These are phyloP conservation scores for Clytia hemisphaerica DNA, from an alignment of 30 jellyfish, hydroid and myxozoan genomes.

Conservation along the genomic window DNA sequence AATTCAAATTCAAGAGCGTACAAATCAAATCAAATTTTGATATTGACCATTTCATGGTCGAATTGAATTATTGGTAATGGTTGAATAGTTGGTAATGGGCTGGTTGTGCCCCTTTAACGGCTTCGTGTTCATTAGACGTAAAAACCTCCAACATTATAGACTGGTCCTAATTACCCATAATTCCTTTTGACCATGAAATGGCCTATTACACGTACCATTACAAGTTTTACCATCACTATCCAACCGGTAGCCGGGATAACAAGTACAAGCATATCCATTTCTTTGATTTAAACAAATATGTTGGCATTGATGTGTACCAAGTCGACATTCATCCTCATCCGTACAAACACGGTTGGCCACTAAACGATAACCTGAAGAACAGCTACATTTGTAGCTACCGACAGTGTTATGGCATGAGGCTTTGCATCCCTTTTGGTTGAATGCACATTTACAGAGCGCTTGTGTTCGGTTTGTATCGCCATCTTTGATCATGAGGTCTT, in stretches of 20 bases:
- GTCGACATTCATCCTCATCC: not conserved
- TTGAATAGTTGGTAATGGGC: no score
- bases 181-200: no score
- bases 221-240: not conserved
- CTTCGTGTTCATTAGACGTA: no score
- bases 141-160: no score
- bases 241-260: conserved; percentile 9
- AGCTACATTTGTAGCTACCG: conserved; percentile 6
- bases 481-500: no score
- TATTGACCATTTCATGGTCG: no score
- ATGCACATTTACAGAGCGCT: not conserved
- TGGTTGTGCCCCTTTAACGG: no score
- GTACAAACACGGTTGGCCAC: not conserved
- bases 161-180: no score
- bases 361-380: not conserved
- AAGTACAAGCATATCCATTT: not conserved
- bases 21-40: no score
- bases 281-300: not conserved
- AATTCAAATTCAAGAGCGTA: no score
- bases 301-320: not conserved
- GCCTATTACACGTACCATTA: not conserved
- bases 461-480: not conserved
- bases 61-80: no score
- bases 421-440: not conserved
- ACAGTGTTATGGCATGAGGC: not conserved